Evolutionary conservation across 2,888 invertebrate species (phyloP).

Genomic region (Drosophila quinaria): DNA sequence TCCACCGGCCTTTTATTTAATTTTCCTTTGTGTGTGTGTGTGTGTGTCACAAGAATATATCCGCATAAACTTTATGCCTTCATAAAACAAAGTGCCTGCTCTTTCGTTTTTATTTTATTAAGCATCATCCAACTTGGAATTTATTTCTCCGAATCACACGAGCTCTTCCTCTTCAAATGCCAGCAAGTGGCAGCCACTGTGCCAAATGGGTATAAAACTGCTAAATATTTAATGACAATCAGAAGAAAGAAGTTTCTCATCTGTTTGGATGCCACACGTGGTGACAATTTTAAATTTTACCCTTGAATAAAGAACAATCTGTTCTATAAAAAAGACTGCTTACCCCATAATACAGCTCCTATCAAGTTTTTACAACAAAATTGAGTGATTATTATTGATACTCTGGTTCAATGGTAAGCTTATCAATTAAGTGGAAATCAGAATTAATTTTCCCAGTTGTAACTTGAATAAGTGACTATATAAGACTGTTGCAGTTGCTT

Average conservation of each 20-base stretch:
- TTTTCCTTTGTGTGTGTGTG: constrained; percentile 43
- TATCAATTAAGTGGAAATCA: background rate
- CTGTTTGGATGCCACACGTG: background rate
- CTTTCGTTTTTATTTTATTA: constrained; percentile 56
- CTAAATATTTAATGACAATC: constrained; percentile 43
- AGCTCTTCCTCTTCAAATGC: constrained; percentile 7
- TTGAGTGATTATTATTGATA: no score
- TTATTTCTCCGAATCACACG: constrained; percentile 33
- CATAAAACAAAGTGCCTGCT: constrained; percentile 55
- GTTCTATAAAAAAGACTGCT: background rate
- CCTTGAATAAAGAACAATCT: background rate
- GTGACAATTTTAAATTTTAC: constrained; percentile 2
- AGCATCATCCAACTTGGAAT: constrained; percentile 44
- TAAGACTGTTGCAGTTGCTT: background rate
- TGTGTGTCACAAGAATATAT: constrained; percentile 30
- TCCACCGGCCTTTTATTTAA: constrained; percentile 53
- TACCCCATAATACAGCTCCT: no score
- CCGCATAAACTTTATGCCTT: constrained; percentile 52
- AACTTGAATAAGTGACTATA: background rate
- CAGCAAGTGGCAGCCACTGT: constrained; percentile 18
- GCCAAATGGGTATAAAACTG: constrained; percentile 16
- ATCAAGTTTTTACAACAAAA: no score
- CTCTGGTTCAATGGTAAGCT: no score
- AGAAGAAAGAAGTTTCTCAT: background rate
- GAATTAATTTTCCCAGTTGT: background rate